These are phyloP conservation scores for Cantharis lateralis DNA, from an alignment of 2,888 invertebrate genomes.

Conservation along the genomic window DNA sequence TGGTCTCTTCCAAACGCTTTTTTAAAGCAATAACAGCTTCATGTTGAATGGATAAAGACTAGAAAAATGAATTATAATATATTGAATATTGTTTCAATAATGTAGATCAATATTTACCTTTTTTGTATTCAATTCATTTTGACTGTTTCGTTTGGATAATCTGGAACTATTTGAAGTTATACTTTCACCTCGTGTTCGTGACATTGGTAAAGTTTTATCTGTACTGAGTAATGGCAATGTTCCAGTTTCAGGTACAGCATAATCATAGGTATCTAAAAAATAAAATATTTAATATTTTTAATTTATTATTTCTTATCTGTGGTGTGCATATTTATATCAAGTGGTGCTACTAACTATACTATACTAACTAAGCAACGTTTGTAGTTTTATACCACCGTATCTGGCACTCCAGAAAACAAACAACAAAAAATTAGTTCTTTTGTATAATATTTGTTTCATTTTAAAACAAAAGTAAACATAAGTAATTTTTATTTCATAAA, in stretches of 20 bases:
- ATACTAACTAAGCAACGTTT: too few relatives aligned
- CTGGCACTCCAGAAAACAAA: too few relatives aligned
- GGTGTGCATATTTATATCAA: too few relatives aligned
- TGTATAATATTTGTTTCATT: too few relatives aligned
- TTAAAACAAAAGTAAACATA: too few relatives aligned
- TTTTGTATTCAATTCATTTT: slow-evolving; percentile 49
- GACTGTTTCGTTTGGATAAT: slow-evolving; percentile 55
- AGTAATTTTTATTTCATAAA: too few relatives aligned
- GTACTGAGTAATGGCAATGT: slow-evolving; percentile 68
- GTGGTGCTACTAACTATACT: too few relatives aligned
- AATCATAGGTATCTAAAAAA: slow-evolving; percentile 72
- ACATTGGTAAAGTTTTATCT: slow-evolving; percentile 55
- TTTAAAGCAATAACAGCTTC: slow-evolving; percentile 72
- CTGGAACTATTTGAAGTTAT: slow-evolving; percentile 48
- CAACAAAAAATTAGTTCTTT: too few relatives aligned
- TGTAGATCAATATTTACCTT: slow-evolving; percentile 1
- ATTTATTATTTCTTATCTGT: background rate
- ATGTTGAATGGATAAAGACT: slow-evolving; percentile 61
- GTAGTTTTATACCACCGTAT: too few relatives aligned
- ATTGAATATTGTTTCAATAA: background rate
- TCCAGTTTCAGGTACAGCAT: slow-evolving; percentile 77
- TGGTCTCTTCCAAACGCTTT: slow-evolving; percentile 70
- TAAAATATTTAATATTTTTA: background rate
- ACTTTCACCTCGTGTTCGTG: slow-evolving; percentile 54
- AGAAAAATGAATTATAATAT: background rate